Base-by-base conservation (phyloP, 2,888 invertebrate genomes). In the Clostera curtula region DNA sequence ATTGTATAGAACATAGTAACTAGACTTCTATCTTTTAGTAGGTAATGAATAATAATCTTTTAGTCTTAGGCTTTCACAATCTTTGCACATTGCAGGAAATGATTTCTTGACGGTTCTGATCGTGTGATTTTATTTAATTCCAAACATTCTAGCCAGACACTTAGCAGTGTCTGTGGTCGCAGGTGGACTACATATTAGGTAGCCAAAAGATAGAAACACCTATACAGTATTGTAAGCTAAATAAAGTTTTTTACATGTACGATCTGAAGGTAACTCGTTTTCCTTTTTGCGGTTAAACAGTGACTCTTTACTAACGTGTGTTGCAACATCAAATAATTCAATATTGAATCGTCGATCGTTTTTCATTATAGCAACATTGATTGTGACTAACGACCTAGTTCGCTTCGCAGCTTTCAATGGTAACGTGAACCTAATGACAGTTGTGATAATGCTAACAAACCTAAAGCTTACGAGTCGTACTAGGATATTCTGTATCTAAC, bases 361-460 rank as follows among this genome's bases (percentile, higher is more conserved):
- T 10, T 25, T 19, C 24, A 11, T 5, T 31, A 32, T 19, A 27
- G 21, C 22, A 30, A 20, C 31, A 19, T 19, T 28, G 16, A 27
- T 28, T 39, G 18, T 14, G 16, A 24, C 12, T 19, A 27, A 25
- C 10, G 2, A 8, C 19, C 24, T 29, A 24, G 25, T 34, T 41
- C 27, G 56, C 56, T 60, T 60, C 22, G 43, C 49, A 49, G 62
- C 62, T 62, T 62, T 56, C 31, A 24, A 40, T 54, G 49, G 47
- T 44, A 41, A 37, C 31, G 25, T 29, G 27, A 42, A 25, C 24
- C 21, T 27, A 24, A 17, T 7, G 5, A 14, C 12, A 13, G 26
- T 30, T 25, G 15, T 19, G 20, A 28, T 20, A 25, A 34, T 25
- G 31, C 33, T 35, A 35, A 38, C 36, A 8, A 27, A 12, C 29